Evolutionary conservation across 2,797 vertebrate genomes (phyloP).

Genomic region (Oreochromis mossambicus): DNA sequence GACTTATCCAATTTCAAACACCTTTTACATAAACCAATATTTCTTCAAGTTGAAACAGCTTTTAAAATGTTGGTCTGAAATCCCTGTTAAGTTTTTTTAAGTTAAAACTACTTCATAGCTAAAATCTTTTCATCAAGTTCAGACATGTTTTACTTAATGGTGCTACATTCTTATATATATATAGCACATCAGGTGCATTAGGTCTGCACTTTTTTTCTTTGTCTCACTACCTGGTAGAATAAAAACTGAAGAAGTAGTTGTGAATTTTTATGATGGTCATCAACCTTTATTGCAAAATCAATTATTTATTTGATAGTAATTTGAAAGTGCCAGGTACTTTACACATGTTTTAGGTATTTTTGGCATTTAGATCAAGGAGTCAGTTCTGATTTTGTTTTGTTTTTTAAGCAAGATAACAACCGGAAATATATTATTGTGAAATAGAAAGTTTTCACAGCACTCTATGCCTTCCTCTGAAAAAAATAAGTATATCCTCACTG

Average conservation of each 20-base stretch:
- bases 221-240: not conserved
- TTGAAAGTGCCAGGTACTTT: not conserved
- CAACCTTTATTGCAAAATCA: not conserved
- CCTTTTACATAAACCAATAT: conserved; percentile 14
- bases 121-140: not conserved
- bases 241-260: not conserved
- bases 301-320: not conserved
- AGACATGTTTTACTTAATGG: not conserved
- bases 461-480: not conserved
- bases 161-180: not conserved
- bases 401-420: not conserved
- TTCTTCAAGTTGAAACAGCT: conserved; percentile 12
- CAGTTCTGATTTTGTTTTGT: not conserved
- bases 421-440: fast-evolving
- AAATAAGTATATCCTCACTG: not conserved
- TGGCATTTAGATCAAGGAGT: not conserved
- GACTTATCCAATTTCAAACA: conserved; percentile 42
- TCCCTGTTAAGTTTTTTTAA: not conserved
- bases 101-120: not conserved
- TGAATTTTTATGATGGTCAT: not conserved
- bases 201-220: not conserved
- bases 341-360: not conserved
- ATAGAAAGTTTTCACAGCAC: not conserved
- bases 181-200: not conserved
- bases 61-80: not conserved